Evolutionary conservation across 2,797 vertebrate genomes (phyloP), one percentile per base, ranked within the genome.

Genomic region (Oreortyx pictus): DNA sequence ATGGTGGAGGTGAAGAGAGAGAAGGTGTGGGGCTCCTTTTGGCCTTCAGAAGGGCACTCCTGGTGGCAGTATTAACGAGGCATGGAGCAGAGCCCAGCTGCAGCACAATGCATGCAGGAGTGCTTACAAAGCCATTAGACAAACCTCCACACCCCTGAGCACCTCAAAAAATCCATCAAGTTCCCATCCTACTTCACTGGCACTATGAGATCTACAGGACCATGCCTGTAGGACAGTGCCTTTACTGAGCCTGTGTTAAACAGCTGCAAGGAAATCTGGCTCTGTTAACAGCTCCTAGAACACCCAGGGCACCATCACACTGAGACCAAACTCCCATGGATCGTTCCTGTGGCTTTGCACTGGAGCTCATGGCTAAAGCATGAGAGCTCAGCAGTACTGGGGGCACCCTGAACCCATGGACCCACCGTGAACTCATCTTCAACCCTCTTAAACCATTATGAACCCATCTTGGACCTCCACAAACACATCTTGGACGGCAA

Each of bases 321-420:
- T 14, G 46, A 43, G 37, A 18, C 6, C 66, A 81, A 47, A 75
- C 31, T 12, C 62, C 19, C 4, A 11, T 11, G 29, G 14, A 33
- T 75, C 33, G 44, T 0, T 0, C 4, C 39, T 64, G 9, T 37
- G 44, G 14, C 54, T 74, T 72, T 11, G 2, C 11, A 24, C 33
- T 39, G 31, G 44, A 62, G 35, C 1, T 78, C 29, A 5, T 15
- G 44, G 47, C 23, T 37, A 56, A 44, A 64, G 52, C 7, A 43
- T 27, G 2, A 14, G 64, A 75, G 27, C 7, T 19, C 43, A 35
- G 18, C 3, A 16, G 25, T 2, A 23, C 22, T 1, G 13, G 60
- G 52, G 56, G 43, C 59, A 61, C 0, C 11, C 7, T 56, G 2
- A 70, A 47, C 35, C 22, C 39, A 31, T 18, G 50, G 29, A 14